A percentile compares a stretch with the other conserved stretches of the same genome.
Evolutionary conservation across 1,140 invertebrate species (phyloP).

Genomic region (Muscidifurax raptorellus): DNA sequence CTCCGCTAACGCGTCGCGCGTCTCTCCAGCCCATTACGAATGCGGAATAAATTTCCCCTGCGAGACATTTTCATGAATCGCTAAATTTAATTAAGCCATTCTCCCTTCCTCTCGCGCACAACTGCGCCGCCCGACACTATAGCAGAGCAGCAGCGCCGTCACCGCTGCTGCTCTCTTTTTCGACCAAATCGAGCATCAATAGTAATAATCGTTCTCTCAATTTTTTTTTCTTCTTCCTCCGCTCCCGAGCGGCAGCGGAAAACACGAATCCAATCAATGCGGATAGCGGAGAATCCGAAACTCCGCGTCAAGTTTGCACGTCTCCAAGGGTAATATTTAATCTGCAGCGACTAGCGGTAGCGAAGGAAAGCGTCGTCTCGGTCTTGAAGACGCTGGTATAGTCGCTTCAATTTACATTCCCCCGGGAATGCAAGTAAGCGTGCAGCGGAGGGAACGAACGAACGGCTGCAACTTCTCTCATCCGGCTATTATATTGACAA

Average conservation of each 20-base stretch:
- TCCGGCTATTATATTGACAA: conserved; percentile 46
- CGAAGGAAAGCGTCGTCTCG: not conserved
- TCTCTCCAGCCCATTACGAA: conserved; percentile 28
- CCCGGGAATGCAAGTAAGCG: not conserved
- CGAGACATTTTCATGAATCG: conserved; percentile 48
- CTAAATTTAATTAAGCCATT: conserved; percentile 43
- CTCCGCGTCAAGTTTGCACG: not conserved
- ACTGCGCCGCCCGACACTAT: too few species aligned
- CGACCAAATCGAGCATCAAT: not conserved
- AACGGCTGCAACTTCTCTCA: conserved; percentile 1
- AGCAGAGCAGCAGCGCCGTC: too few species aligned
- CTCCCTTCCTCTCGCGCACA: not conserved
- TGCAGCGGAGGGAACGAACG: not conserved
- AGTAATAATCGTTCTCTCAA: not conserved
- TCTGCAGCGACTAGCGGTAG: not conserved
- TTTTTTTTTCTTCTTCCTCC: not conserved
- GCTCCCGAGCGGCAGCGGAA: not conserved
- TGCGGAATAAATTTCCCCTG: conserved; percentile 47
- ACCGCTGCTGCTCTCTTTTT: too few species aligned
- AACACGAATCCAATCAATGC: not conserved
- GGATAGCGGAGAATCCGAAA: not conserved
- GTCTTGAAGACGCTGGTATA: not conserved
- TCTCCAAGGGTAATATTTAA: conserved; percentile 24
- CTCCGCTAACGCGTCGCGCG: not conserved
- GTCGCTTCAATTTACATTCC: conserved; percentile 27